A percentile compares a stretch with the other conserved stretches of the same genome.
Conservation (phyloP, 1,140 invertebrate genomes). For the Lanistes nyassanus region DNA sequence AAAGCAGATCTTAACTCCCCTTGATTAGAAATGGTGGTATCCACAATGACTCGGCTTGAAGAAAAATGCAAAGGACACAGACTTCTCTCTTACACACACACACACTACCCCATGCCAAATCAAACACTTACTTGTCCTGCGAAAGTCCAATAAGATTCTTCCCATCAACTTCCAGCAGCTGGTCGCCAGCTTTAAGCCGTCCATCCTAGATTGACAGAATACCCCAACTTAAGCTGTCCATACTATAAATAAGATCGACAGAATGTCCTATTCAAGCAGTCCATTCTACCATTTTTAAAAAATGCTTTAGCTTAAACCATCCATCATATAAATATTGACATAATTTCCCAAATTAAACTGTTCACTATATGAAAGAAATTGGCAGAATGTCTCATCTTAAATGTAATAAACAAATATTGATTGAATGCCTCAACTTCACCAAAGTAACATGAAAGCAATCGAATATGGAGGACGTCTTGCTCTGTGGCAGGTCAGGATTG, state of each 20-base stretch:
- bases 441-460: too few species aligned
- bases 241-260: background rate
- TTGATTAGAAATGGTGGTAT: too few species aligned
- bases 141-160: slow-evolving; percentile 96
- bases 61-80: too few species aligned
- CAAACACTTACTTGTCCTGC: slow-evolving; percentile 77
- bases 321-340: background rate
- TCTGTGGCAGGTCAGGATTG: too few species aligned
- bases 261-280: background rate
- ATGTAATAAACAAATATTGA: too few species aligned
- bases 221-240: too few species aligned
- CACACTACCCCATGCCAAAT: background rate
- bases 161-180: slow-evolving; percentile 95
- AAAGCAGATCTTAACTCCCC: background rate
- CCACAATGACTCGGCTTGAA: too few species aligned
- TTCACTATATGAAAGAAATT: too few species aligned
- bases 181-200: slow-evolving; percentile 93
- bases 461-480: too few species aligned
- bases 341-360: too few species aligned
- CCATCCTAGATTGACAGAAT: slow-evolving; percentile 62
- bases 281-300: background rate
- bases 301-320: background rate
- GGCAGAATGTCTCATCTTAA: too few species aligned
- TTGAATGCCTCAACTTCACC: too few species aligned
- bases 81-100: background rate